Evolutionary conservation across 2,797 vertebrate genomes (phyloP).

Genomic region (Natrix natrix): DNA sequence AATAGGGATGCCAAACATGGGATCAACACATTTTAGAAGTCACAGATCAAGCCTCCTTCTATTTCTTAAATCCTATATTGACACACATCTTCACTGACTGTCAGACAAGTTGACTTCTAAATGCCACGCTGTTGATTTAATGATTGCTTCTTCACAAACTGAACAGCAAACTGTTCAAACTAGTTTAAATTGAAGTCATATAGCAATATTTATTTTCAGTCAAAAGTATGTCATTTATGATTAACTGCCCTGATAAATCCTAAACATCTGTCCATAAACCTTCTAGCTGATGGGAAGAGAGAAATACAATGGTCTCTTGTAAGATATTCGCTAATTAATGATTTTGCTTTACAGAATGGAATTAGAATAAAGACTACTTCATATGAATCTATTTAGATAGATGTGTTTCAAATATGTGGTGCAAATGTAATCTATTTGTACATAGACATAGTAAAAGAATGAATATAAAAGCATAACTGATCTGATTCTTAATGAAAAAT

Average conservation of each 20-base stretch:
- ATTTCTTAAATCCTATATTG: background rate
- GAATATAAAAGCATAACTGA: background rate
- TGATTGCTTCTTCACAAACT: constrained; percentile 18
- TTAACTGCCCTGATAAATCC: background rate
- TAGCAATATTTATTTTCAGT: background rate
- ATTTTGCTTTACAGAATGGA: background rate
- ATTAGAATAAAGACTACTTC: background rate
- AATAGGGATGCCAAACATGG: background rate
- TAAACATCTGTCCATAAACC: background rate
- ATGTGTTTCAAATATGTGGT: background rate
- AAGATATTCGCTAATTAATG: background rate
- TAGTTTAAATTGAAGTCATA: background rate
- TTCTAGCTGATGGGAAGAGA: background rate
- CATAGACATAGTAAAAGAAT: background rate
- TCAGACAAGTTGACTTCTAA: constrained; percentile 22
- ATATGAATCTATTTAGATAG: background rate
- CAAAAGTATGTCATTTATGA: background rate
- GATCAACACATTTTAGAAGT: background rate
- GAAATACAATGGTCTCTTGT: background rate
- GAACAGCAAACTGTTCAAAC: constrained; percentile 14
- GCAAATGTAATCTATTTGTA: background rate
- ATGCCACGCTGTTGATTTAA: constrained; percentile 12
- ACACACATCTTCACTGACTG: background rate
- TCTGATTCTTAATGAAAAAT: background rate
- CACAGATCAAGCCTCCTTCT: background rate